Percentiles rank a stretch among this genome's conserved stretches.
phyloP scores from a whole-genome alignment of 2,113 vertebrate species.

The Mastomys coucha region DNA sequence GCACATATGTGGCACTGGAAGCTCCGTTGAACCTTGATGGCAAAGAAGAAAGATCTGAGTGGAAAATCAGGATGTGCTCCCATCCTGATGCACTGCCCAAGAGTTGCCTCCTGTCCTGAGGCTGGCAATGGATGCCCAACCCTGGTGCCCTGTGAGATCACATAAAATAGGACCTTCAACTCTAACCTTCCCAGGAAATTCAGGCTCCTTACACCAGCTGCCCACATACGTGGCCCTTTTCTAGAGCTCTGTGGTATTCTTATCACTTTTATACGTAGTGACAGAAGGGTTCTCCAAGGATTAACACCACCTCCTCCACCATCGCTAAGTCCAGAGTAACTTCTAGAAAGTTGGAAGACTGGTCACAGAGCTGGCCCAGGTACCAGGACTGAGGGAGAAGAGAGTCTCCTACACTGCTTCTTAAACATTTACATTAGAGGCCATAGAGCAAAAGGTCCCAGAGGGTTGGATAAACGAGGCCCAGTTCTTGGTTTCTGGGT shows the following conservation, averaged over 20 bases:
- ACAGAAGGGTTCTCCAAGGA: not conserved
- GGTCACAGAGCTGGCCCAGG: not conserved
- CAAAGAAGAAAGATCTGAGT: not conserved
- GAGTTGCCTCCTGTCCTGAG: not conserved
- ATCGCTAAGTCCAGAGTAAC: not conserved
- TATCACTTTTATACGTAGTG: accelerated
- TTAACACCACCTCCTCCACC: not conserved
- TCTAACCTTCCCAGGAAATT: not conserved
- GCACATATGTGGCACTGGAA: accelerated
- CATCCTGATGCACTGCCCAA: not conserved
- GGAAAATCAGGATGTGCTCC: accelerated
- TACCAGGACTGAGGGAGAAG: not conserved
- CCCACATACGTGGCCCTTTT: accelerated
- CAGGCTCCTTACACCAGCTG: not conserved
- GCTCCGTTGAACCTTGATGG: not conserved
- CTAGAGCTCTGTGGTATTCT: not conserved
- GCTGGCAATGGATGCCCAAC: accelerated
- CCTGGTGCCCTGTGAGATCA: not conserved
- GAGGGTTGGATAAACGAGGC: not conserved
- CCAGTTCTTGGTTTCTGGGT: accelerated
- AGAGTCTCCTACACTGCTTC: not conserved
- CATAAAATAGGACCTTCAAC: not conserved
- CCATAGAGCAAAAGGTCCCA: not conserved
- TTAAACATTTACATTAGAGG: not conserved
- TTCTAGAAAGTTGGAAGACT: not conserved